Base-by-base conservation (phyloP, 2,113 vertebrate genomes). In the Gasterosteus nipponicus region DNA sequence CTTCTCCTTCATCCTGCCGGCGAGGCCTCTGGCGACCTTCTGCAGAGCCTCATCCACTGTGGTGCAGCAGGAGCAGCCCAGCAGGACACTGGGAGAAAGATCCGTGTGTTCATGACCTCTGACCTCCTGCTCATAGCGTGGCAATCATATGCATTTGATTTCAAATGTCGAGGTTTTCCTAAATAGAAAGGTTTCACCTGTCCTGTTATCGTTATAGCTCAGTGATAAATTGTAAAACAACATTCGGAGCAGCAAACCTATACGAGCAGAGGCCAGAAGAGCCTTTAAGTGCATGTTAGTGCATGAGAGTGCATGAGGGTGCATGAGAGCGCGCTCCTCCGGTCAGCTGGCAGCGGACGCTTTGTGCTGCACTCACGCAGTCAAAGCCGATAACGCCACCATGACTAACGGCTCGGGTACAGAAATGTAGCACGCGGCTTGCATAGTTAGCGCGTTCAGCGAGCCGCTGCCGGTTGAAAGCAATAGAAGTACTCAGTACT, bases 21-120 rank as follows among this genome's bases (percentile, higher is more conserved):
- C 69, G 1, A 81, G 64, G 38, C 86, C 83, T 57, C 72, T 75
- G 53, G 82, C 63, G 31, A 83, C 83, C 10, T 78, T 80, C 47
- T 84, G 60, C 64, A 86, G 44, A 0, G 80, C 77, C 47, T 94
- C 87, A 10, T 92, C 85, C 68, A 88, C 83, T 0, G 81, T 76
- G 9, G 90, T 83, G 84, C 84, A 92, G 82, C 93, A 94, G 12
- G 85, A 86, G 33, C 94, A 95, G 39, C 90, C 84, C 49, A 80
- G 72, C 57, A 89, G 77, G 62, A 75, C 75, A 31, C 94, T 95
- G 78, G 46, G 61, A 39, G 41, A 63, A 19, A 71, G 19, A 63
- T 39, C 33, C 5, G 5, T 57, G 38, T 7, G 22, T 5, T 58
- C 42, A 18, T 16, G 0, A 47, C 26, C 38, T 39, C 29, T 53